Evolutionary conservation across 1,140 invertebrate species (phyloP).

Genomic region (Nephotettix cincticeps): DNA sequence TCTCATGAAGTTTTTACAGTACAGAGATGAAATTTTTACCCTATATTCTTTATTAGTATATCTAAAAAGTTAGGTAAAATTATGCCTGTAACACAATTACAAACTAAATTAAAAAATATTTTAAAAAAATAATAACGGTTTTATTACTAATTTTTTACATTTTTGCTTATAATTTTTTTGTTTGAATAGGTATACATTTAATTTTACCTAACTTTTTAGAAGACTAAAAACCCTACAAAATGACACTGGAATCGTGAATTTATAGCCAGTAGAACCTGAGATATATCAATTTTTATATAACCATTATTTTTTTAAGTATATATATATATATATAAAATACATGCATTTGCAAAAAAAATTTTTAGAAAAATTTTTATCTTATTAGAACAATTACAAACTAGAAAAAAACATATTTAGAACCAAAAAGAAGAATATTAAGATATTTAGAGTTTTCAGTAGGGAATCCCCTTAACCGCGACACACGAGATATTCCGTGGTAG

Average conservation of each 20-base stretch:
- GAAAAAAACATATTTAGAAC: too few relatives aligned
- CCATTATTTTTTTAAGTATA: background rate
- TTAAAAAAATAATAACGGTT: background rate
- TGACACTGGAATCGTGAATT: background rate
- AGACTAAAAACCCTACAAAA: background rate
- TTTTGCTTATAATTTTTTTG: background rate
- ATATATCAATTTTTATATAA: background rate
- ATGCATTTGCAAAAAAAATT: too few relatives aligned
- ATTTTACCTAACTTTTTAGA: background rate
- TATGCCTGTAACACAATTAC: background rate
- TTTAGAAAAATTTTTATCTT: too few relatives aligned
- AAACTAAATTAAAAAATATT: background rate
- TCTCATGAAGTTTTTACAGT: background rate
- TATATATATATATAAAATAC: too few relatives aligned
- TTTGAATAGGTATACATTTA: background rate
- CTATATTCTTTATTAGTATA: background rate
- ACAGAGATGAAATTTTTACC: background rate
- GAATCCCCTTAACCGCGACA: too few relatives aligned
- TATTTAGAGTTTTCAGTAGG: too few relatives aligned
- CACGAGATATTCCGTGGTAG: too few relatives aligned
- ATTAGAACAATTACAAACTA: too few relatives aligned
- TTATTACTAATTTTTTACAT: background rate
- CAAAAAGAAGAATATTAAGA: too few relatives aligned
- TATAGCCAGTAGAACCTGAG: background rate
- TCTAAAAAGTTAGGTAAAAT: background rate